Evolutionary conservation across 1,140 invertebrate genomes (phyloP), one percentile per base, ranked within the genome.

Genomic region (Diuraphis noxia): DNA sequence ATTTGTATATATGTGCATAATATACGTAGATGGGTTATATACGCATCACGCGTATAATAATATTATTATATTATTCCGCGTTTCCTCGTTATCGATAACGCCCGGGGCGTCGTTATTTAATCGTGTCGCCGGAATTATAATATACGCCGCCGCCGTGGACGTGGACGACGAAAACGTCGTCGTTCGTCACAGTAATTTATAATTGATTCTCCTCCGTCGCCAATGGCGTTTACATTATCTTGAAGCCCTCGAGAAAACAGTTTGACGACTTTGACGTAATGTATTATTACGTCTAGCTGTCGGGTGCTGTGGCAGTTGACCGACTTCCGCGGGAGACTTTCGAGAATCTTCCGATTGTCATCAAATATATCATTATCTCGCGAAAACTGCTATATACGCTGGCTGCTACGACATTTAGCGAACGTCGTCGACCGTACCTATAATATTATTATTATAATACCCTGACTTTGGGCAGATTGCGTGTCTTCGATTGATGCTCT

Each of bases 51-150:
- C 82, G 40, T 30, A 17, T 43, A 84, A 84, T 85, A 34, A 46
- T 85, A 85, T 34, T 85, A 85, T 46, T 34, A 46, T 49, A 49
- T 46, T 34, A 46, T 85, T 49, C 41, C 84, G 85, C 84, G 85
- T 87, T 87, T 87, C n/a, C 36, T 49, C 46, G 85, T 87, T 52
- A 87, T 87, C 34, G 85, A 87, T 87, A 38, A 87, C 49, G 85
- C 85, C 49, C 49, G 49, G 9, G 46, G 85, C 85, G 49, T 87
- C 84, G 43, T 86, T 34, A n/a, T 86, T 86, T 86, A 86, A 86
- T 86, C 84, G n/a, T 34, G 8, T 34, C 43, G 41, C 5, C 38
- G 84, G 84, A 46, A 34, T 72, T 72, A 72, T 72, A 72, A 72
- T 72, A n/a, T 46, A 34, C 84, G 84, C 13, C 34, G 49, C 25